Percentiles rank a stretch among this genome's conserved stretches.
Evolutionary conservation across 2,797 vertebrate species (phyloP).

Genomic region (Rhinatrema bivittatum): DNA sequence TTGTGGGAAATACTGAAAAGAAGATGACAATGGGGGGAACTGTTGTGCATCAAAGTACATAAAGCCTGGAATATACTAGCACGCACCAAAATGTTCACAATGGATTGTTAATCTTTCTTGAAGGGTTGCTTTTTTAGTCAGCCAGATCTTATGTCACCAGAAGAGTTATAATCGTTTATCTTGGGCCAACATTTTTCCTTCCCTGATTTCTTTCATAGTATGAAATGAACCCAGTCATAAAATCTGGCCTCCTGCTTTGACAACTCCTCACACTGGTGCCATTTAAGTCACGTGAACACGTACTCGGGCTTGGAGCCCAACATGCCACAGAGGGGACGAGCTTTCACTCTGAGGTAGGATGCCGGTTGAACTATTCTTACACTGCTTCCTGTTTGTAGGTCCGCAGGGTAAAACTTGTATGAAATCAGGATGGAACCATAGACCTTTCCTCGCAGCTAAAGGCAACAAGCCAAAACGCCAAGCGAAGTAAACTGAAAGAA

Average conservation of each 20-base stretch:
- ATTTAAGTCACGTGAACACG: not conserved
- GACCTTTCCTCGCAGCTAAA: not conserved
- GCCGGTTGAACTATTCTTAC: not conserved
- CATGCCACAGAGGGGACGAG: not conserved
- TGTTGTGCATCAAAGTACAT: not conserved
- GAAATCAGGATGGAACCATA: not conserved
- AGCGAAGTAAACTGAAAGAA: no score
- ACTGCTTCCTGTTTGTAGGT: constrained; percentile 19
- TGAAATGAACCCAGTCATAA: not conserved
- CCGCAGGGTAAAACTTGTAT: not conserved
- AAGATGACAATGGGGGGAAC: constrained; percentile 20
- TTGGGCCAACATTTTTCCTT: constrained; percentile 1
- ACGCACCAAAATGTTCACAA: constrained; percentile 13
- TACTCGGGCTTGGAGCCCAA: not conserved
- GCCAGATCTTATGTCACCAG: constrained; percentile 16
- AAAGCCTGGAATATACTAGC: constrained; percentile 28
- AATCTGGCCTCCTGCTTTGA: not conserved
- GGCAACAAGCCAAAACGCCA: no score
- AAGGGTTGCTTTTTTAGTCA: constrained; percentile 15
- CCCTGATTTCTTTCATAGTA: not conserved
- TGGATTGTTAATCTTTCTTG: constrained; percentile 8
- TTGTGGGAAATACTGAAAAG: constrained; percentile 30
- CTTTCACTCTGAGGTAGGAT: constrained; percentile 8
- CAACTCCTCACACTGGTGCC: not conserved
- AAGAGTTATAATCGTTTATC: constrained; percentile 11